A percentile compares a stretch with the other conserved stretches of the same genome.
Evolutionary conservation across 1,140 invertebrate genomes (phyloP).

Genomic region (Drosophila oshimai): DNA sequence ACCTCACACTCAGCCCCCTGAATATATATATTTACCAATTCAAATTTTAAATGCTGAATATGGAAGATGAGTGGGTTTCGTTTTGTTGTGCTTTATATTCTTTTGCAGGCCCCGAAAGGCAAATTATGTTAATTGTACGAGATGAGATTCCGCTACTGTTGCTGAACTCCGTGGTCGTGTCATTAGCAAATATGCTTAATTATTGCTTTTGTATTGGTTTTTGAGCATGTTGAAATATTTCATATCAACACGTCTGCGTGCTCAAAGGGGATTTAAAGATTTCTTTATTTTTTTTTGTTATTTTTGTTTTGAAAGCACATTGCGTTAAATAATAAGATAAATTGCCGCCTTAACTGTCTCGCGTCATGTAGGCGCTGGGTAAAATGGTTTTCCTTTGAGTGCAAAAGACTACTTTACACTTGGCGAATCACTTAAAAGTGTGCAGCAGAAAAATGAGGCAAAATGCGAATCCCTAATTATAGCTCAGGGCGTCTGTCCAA

Average conservation of each 20-base stretch:
- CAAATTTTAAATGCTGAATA: not conserved
- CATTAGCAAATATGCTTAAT: constrained; percentile 55
- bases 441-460: constrained; percentile 36
- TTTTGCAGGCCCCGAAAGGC: constrained; percentile 21
- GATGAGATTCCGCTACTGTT: constrained; percentile 56
- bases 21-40: not conserved
- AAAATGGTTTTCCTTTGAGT: constrained; percentile 24
- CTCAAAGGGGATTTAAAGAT: not conserved
- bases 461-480: constrained; percentile 58
- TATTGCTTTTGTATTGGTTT: constrained; percentile 41
- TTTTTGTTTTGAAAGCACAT: not conserved
- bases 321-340: constrained; percentile 17
- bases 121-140: constrained; percentile 54
- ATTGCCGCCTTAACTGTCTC: constrained; percentile 21
- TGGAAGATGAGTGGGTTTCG: not conserved
- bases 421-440: constrained; percentile 43
- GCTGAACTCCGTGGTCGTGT: constrained; percentile 27
- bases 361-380: constrained; percentile 17
- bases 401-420: constrained; percentile 33
- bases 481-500: constrained; percentile 35
- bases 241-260: constrained; percentile 45
- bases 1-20: not conserved
- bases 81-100: not conserved
- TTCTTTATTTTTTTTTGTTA: too few species aligned
- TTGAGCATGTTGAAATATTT: constrained; percentile 38